Conservation (phyloP, 1,140 invertebrate species). For the Bactericera cockerelli region DNA sequence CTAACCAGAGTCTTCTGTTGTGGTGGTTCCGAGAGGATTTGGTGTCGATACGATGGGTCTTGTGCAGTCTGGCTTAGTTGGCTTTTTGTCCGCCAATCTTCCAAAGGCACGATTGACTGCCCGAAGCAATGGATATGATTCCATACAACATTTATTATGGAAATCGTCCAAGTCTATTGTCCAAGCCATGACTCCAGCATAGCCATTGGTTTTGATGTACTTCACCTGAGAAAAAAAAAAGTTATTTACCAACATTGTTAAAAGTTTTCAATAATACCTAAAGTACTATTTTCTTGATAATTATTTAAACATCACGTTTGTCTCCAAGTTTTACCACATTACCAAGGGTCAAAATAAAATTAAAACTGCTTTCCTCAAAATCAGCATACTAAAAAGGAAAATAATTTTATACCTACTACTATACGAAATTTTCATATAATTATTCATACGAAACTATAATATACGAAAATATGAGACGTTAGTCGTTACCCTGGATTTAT, state of each 20-base stretch:
- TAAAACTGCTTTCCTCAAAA: too few species aligned
- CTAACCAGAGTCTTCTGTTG: neutral
- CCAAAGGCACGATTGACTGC: slow-evolving; percentile 57
- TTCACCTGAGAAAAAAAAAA: neutral
- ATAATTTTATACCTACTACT: too few species aligned
- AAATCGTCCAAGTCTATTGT: slow-evolving; percentile 85
- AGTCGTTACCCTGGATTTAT: too few species aligned
- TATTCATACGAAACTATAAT: too few species aligned
- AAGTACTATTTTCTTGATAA: neutral
- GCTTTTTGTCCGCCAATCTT: slow-evolving; percentile 18
- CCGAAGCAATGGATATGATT: slow-evolving; percentile 55
- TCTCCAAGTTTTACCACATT: too few species aligned
- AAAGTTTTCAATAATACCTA: neutral
- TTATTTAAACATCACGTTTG: too few species aligned
- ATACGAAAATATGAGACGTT: too few species aligned
- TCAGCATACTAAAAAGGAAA: too few species aligned
- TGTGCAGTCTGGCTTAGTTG: slow-evolving; percentile 15
- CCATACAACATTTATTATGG: slow-evolving; percentile 57
- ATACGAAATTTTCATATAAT: too few species aligned
- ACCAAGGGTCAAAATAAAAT: too few species aligned
- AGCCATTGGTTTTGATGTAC: slow-evolving; percentile 31
- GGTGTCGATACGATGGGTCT: slow-evolving; percentile 14
- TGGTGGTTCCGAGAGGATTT: neutral
- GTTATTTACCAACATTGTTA: too few species aligned
- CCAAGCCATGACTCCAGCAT: slow-evolving; percentile 73